Base-by-base conservation (phyloP, 2,113 vertebrate genomes). In the Oenanthe oenanthe region DNA sequence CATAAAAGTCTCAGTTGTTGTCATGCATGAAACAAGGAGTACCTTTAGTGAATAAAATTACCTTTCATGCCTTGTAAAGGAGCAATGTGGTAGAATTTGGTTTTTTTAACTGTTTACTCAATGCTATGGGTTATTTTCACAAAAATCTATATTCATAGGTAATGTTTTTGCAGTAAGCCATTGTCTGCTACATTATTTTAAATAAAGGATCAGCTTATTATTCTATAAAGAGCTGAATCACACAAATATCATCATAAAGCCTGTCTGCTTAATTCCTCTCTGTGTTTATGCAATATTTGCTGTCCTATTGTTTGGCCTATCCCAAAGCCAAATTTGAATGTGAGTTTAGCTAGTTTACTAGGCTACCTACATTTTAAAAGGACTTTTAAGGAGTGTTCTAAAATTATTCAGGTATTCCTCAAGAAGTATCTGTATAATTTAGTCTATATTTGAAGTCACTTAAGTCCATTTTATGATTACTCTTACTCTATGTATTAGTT, bases 1-100 rank as follows among this genome's bases (percentile, higher is more conserved):
- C 74, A 61, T 81, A 83, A 75, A 95, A 91, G 62, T 96, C 60
- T 82, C 85, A 89, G 22, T 65, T 95, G 74, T 82, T 93, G 63
- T 85, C 74, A 92, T 56, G 65, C 47, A 92, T 94, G 66, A 97
- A 92, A 95, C 91, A 81, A 96, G 91, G 62, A 89, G 70, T 87
- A 29, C 6, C 25, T 96, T 92, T 47, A 88, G 94, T 83, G 85
- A 92, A 92, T 88, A 93, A 94, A 97, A 95, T 92, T 85, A 65
- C 29, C 58, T 57, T 94, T 96, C 78, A 68, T 84, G 66, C 67
- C 66, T 86, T 87, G 85, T 68, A 96, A 84, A 89, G 89, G 63
- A 95, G 88, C 48, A 88, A 29, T 83, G 13, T 29, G 9, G 38
- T 72, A 95, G 66, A 73, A 73, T 71, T 36, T 14, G 50, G 48